Conservation (phyloP, 2,888 invertebrate species). For the Drosophila emarginata region DNA sequence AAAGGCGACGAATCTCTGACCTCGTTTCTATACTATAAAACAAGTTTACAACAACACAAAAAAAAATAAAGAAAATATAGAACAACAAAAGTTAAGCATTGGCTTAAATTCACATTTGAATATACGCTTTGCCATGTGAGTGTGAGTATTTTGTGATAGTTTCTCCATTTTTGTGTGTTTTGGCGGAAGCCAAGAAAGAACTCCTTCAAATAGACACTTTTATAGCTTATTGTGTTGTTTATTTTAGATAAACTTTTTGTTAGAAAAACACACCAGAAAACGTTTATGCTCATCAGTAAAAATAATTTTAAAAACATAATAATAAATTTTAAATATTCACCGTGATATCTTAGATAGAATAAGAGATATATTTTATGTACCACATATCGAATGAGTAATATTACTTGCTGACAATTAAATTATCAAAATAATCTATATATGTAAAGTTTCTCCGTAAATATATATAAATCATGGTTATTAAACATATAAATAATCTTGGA, state of each 20-base stretch:
- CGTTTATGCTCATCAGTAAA: too few species aligned
- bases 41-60: conserved; percentile 1
- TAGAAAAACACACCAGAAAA: too few species aligned
- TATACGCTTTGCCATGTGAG: background rate
- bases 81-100: conserved; percentile 9
- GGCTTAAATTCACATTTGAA: conserved; percentile 24
- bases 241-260: background rate
- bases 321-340: too few species aligned
- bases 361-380: too few species aligned
- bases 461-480: too few species aligned
- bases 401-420: too few species aligned
- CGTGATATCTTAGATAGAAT: too few species aligned
- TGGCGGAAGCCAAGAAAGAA: background rate
- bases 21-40: conserved; percentile 9
- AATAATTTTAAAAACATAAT: too few species aligned
- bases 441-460: too few species aligned
- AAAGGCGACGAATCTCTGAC: conserved; percentile 36
- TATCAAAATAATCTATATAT: too few species aligned
- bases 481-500: too few species aligned
- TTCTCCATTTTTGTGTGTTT: background rate
- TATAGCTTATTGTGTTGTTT: background rate
- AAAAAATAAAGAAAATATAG: conserved; percentile 7
- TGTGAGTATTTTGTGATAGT: background rate
- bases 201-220: background rate
- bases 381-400: too few species aligned